Evolutionary conservation across 2,888 invertebrate species (phyloP).

Genomic region (Caenorhabditis angaria): DNA sequence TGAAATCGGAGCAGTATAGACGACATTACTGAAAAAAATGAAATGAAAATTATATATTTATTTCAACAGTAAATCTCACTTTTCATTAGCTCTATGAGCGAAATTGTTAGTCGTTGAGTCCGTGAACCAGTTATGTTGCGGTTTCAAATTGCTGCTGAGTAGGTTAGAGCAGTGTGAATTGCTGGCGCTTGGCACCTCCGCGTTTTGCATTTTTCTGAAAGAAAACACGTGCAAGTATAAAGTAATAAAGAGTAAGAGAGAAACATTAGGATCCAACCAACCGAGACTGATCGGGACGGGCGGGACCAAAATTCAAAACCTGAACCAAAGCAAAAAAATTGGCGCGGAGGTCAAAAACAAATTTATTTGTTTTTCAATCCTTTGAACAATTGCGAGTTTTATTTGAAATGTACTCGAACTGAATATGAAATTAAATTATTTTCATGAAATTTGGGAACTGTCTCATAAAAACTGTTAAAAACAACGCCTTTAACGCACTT

Average conservation of each 20-base stretch:
- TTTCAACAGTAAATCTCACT: slow-evolving; percentile 55
- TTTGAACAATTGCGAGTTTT: background rate
- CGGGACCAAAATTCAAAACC: too few relatives aligned
- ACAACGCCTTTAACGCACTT: too few relatives aligned
- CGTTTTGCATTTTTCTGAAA: slow-evolving; percentile 41
- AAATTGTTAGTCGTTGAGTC: slow-evolving; percentile 21
- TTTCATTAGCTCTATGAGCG: slow-evolving; percentile 25
- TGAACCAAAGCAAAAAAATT: too few relatives aligned
- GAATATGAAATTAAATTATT: too few relatives aligned
- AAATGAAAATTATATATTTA: background rate
- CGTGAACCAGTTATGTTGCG: background rate
- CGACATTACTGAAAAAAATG: background rate
- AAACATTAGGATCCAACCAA: too few relatives aligned
- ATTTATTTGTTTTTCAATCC: background rate
- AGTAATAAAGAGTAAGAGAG: background rate
- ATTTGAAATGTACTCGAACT: too few relatives aligned
- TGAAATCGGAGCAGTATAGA: slow-evolving; percentile 46
- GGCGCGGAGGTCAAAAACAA: background rate
- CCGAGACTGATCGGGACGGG: too few relatives aligned
- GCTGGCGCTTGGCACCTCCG: slow-evolving; percentile 21
- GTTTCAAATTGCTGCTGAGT: background rate
- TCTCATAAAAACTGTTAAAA: background rate
- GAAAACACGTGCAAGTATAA: background rate
- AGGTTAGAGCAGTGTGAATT: slow-evolving; percentile 2
- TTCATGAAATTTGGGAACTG: too few relatives aligned